phyloP scores from a whole-genome alignment of 2,888 invertebrate species.

The Hanleya hanleyi region DNA sequence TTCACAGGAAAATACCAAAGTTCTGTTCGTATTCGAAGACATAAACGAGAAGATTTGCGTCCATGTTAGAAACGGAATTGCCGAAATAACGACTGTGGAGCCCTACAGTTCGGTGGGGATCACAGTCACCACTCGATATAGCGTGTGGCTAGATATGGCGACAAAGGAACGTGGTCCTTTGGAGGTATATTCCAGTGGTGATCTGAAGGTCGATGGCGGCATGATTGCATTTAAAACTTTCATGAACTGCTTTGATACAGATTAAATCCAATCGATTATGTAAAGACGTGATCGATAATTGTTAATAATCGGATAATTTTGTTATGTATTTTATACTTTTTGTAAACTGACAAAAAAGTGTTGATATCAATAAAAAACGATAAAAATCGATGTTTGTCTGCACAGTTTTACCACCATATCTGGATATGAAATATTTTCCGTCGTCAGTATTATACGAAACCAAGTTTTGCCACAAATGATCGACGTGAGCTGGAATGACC shows the following conservation, averaged over 20 bases:
- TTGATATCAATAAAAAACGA: no score
- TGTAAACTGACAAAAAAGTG: no score
- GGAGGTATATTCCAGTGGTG: conserved; percentile 42
- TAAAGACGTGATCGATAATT: no score
- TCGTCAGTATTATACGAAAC: no score
- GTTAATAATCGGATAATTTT: no score
- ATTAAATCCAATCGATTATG: no score
- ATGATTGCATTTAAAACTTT: conserved; percentile 43
- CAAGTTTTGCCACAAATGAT: no score
- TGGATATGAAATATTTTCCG: no score
- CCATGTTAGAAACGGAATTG: conserved; percentile 51
- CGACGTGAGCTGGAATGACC: no score
- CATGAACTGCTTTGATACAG: conserved; percentile 52
- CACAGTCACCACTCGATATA: conserved; percentile 38
- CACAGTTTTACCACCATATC: no score
- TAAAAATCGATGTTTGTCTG: no score
- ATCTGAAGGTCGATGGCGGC: conserved; percentile 51
- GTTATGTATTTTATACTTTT: no score
- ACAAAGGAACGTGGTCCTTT: conserved; percentile 30
- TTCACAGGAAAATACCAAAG: conserved; percentile 20
- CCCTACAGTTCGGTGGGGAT: conserved; percentile 34
- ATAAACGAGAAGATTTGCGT: conserved; percentile 39
- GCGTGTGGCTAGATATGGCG: conserved; percentile 47
- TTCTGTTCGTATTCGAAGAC: conserved; percentile 42
- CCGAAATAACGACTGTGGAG: conserved; percentile 31